A percentile compares a stretch with the other conserved stretches of the same genome.
These are phyloP conservation scores for Coenobita brevimanus DNA, from an alignment of 1,140 invertebrate species.

Conservation along the genomic window DNA sequence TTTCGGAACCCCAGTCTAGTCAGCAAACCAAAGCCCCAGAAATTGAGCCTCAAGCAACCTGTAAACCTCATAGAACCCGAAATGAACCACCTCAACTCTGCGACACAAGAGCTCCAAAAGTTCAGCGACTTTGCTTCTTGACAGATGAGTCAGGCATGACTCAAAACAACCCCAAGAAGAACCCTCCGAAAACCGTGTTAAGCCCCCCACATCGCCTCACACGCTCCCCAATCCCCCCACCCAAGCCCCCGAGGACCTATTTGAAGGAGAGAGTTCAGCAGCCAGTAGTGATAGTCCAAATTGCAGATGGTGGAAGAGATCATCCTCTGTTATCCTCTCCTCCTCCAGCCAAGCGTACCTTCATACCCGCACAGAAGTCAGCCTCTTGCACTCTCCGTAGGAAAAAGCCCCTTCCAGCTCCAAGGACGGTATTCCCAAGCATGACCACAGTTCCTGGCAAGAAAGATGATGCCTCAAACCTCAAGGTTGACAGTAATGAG, in stretches of 20 bases:
- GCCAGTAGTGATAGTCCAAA: not conserved
- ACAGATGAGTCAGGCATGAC: too few relatives aligned
- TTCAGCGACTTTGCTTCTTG: too few relatives aligned
- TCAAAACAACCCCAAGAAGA: too few relatives aligned
- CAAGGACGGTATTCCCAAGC: conserved; percentile 26
- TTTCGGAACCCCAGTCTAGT: too few relatives aligned
- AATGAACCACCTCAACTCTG: too few relatives aligned
- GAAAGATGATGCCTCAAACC: not conserved
- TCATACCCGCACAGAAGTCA: not conserved
- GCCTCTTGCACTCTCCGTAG: not conserved
- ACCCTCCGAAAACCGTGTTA: too few relatives aligned
- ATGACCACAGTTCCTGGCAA: not conserved
- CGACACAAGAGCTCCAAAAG: too few relatives aligned
- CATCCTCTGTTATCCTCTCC: not conserved
- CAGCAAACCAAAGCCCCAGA: too few relatives aligned
- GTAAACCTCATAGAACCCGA: too few relatives aligned
- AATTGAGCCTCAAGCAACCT: too few relatives aligned
- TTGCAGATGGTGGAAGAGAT: not conserved
- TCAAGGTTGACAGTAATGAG: too few relatives aligned
- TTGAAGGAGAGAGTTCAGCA: not conserved
- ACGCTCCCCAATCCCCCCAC: not conserved
- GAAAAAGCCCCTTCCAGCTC: conserved; percentile 37
- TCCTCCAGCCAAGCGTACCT: not conserved
- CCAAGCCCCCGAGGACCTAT: conserved; percentile 10
- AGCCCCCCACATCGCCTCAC: not conserved